These are phyloP conservation scores for Talpa occidentalis DNA, from an alignment of 2,113 vertebrate species.

Conservation along the genomic window DNA sequence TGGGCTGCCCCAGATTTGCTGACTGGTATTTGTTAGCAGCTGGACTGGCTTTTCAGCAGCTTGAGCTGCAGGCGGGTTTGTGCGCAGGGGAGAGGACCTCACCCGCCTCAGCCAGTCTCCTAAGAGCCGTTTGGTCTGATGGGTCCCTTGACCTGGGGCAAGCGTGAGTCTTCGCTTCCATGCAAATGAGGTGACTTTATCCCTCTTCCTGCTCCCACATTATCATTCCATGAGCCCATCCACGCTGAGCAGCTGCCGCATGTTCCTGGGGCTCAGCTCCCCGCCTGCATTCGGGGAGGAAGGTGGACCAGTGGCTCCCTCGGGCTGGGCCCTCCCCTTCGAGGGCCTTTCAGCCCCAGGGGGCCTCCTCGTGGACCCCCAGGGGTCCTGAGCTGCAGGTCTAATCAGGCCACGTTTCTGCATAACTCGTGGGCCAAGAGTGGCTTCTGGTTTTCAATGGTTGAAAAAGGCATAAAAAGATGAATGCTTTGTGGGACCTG, in stretches of 20 bases:
- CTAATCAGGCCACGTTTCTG: not conserved
- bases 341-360: rapidly evolving
- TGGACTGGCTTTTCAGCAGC: too few species aligned
- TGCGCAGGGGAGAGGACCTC: too few species aligned
- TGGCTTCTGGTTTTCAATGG: not conserved
- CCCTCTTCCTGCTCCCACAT: not conserved
- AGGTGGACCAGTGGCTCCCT: not conserved
- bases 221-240: not conserved
- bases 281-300: not conserved
- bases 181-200: not conserved
- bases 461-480: not conserved
- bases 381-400: too few species aligned
- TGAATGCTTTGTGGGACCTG: not conserved
- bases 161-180: not conserved
- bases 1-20: too few species aligned
- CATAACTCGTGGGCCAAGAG: not conserved
- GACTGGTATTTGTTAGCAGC: too few species aligned
- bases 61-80: too few species aligned
- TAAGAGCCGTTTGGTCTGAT: not conserved
- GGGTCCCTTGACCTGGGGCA: not conserved
- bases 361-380: not conserved
- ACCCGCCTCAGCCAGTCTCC: too few species aligned
- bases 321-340: not conserved
- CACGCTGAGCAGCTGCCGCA: not conserved
- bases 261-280: not conserved